A percentile compares a stretch with the other conserved stretches of the same genome.
Conservation (phyloP, 2,113 vertebrate species). For the Neolamprologus sp. region DNA sequence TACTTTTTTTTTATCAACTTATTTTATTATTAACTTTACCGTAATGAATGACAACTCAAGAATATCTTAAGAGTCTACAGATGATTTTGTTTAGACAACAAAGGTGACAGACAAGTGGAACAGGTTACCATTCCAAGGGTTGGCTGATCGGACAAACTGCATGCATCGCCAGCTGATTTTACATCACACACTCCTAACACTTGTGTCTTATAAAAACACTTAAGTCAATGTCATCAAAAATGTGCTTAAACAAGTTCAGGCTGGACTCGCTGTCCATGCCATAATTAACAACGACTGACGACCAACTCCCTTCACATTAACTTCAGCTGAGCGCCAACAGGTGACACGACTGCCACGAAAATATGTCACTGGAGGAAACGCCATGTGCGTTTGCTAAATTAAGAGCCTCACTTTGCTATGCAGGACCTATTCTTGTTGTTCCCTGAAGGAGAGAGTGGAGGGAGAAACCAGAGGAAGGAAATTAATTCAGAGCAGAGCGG, state of each 20-base stretch:
- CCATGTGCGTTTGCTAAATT: slow-evolving; percentile 9
- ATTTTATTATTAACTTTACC: not conserved
- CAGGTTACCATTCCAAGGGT: not conserved
- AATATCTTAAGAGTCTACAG: not conserved
- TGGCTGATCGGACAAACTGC: not conserved
- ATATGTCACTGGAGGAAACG: slow-evolving; percentile 3
- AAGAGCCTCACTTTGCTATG: not conserved
- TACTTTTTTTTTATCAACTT: not conserved
- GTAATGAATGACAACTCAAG: not conserved
- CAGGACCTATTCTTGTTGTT: slow-evolving; percentile 20
- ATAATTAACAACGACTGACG: slow-evolving; percentile 46
- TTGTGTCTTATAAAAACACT: not conserved
- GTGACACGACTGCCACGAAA: slow-evolving; percentile 22
- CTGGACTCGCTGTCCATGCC: slow-evolving; percentile 8
- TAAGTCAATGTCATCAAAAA: not conserved
- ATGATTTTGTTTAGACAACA: not conserved
- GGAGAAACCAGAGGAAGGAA: slow-evolving; percentile 33
- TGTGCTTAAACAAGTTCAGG: slow-evolving; percentile 5
- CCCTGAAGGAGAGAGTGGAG: slow-evolving; percentile 5
- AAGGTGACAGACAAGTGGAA: not conserved
- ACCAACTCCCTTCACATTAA: slow-evolving; percentile 31
- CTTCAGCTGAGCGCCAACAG: slow-evolving; percentile 31
- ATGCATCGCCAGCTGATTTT: not conserved
- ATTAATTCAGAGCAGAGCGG: not conserved
- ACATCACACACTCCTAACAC: not conserved